Evolutionary conservation across 2,113 vertebrate genomes (phyloP).

Genomic region (Notiomystis cincta): DNA sequence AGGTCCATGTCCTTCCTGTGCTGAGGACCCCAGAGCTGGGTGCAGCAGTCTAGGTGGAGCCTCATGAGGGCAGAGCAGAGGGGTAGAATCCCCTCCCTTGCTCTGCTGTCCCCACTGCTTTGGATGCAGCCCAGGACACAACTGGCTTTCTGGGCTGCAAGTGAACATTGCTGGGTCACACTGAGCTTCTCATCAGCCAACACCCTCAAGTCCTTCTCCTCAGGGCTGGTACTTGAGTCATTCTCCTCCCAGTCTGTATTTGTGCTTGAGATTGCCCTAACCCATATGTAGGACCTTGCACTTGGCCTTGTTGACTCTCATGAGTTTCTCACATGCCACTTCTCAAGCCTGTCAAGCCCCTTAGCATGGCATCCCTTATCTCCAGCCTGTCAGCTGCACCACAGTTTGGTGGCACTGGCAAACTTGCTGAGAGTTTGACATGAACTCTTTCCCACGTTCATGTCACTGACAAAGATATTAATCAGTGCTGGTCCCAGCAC

Average conservation of each 20-base stretch:
- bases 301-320: not conserved
- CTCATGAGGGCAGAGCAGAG: not conserved
- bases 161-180: too few relatives aligned
- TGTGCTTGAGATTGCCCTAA: not conserved
- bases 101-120: fast-evolving
- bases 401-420: not conserved
- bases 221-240: not conserved
- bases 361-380: not conserved
- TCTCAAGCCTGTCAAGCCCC: too few relatives aligned
- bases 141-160: not conserved
- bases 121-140: fast-evolving
- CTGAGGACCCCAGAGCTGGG: not conserved
- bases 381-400: not conserved
- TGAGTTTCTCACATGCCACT: not conserved
- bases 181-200: not conserved
- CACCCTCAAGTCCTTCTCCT: not conserved
- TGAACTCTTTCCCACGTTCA: not conserved
- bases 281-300: not conserved
- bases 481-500: fast-evolving
- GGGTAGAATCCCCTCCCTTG: fast-evolving
- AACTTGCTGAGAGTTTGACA: not conserved
- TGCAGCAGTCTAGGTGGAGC: not conserved
- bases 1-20: not conserved
- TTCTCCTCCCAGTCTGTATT: not conserved
- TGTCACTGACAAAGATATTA: not conserved